Percentiles rank a stretch among this genome's conserved stretches.
These are phyloP conservation scores for Arnoldichthys spilopterus DNA, from an alignment of 2,797 vertebrate genomes.

Conservation along the genomic window DNA sequence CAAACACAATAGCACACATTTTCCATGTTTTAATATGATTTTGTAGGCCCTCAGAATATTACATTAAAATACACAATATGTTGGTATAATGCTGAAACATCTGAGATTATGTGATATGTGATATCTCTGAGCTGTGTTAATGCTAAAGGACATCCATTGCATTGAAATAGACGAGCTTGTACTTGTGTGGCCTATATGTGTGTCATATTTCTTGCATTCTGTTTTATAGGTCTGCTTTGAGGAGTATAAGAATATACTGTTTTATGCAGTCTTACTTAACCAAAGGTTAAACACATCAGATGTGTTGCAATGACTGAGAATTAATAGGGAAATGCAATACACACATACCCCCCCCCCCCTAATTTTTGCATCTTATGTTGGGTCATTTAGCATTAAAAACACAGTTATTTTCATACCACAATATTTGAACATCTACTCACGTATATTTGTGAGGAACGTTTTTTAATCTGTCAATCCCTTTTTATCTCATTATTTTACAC, in stretches of 20 bases:
- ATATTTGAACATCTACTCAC: too few relatives aligned
- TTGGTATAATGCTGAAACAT: not conserved
- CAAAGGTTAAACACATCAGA: not conserved
- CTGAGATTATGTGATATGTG: not conserved
- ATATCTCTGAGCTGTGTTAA: too few relatives aligned
- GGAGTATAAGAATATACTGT: not conserved
- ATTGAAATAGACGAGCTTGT: not conserved
- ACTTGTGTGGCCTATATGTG: not conserved
- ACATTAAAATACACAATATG: not conserved
- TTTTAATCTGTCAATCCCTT: too few relatives aligned
- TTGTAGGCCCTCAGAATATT: not conserved
- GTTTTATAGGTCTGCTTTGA: not conserved
- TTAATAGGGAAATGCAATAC: not conserved
- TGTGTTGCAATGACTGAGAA: not conserved
- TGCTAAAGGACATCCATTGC: not conserved
- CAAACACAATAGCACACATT: slow-evolving; percentile 1
- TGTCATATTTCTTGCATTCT: not conserved
- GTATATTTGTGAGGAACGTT: too few relatives aligned
- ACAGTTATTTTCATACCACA: too few relatives aligned
- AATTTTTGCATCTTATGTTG: not conserved
- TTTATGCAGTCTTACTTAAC: not conserved
- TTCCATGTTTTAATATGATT: slow-evolving; percentile 7
- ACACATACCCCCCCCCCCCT: slow-evolving; percentile 4
- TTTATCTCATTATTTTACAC: too few relatives aligned
- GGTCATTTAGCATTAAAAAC: not conserved